A percentile compares a stretch with the other conserved stretches of the same genome.
Conservation (phyloP, 1,140 invertebrate genomes). For the Spodoptera litura region DNA sequence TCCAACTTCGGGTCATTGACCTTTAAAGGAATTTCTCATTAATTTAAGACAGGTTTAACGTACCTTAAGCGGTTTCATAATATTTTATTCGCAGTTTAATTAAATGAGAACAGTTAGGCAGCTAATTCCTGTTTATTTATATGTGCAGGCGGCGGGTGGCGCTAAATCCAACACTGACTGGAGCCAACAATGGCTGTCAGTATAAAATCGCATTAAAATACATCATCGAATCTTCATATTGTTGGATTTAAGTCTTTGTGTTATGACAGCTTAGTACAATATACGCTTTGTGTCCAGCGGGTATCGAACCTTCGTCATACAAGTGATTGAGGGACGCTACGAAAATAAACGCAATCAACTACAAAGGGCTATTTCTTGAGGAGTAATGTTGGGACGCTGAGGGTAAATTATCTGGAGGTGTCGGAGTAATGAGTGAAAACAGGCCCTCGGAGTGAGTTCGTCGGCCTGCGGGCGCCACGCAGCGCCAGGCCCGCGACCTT, state of each 20-base stretch:
- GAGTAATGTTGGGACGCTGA: constrained; percentile 17
- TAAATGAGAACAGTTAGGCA: background rate
- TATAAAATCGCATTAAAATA: constrained; percentile 28
- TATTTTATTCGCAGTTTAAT: background rate
- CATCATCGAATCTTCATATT: constrained; percentile 20
- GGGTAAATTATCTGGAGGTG: constrained; percentile 29
- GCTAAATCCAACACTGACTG: constrained; percentile 3
- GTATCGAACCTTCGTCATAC: constrained; percentile 12
- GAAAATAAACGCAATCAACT: background rate
- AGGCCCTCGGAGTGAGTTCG: constrained; percentile 15
- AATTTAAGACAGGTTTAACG: constrained; percentile 10
- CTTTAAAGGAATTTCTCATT: background rate
- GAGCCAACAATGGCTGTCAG: constrained; percentile 12
- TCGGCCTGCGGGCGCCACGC: background rate
- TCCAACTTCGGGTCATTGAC: background rate
- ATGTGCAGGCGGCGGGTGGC: background rate
- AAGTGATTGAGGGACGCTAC: background rate
- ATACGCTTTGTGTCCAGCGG: constrained; percentile 1
- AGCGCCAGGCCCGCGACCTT: constrained; percentile 7
- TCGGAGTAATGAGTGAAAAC: constrained; percentile 25
- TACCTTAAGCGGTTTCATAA: constrained; percentile 8
- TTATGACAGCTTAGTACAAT: constrained; percentile 8
- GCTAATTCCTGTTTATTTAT: constrained; percentile 21
- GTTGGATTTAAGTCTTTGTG: constrained; percentile 4
- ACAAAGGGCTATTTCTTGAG: constrained; percentile 22